Conservation (phyloP, 2,113 vertebrate species). For the Upupa epops region DNA sequence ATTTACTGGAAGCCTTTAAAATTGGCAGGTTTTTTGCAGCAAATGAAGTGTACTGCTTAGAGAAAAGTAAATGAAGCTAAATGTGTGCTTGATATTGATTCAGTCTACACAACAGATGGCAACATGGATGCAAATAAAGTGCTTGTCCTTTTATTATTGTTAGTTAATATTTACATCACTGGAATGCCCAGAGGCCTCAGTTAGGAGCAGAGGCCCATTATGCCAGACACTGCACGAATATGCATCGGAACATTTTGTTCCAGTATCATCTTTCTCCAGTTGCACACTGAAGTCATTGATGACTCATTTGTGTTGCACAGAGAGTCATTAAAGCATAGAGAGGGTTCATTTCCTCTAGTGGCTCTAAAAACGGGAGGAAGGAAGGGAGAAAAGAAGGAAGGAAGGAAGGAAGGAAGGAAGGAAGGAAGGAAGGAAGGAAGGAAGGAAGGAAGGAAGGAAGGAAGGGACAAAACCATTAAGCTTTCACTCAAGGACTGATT, state of each 20-base stretch:
- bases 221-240: conserved; percentile 18
- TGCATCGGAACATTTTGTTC: not conserved
- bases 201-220: conserved; percentile 19
- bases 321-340: conserved; percentile 16
- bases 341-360: conserved; percentile 38
- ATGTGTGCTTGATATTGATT: conserved; percentile 12
- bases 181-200: conserved; percentile 12
- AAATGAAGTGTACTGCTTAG: conserved; percentile 17
- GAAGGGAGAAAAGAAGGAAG: not conserved
- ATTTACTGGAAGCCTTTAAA: not conserved
- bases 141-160: conserved; percentile 42
- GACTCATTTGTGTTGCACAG: conserved; percentile 46
- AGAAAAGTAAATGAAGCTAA: conserved; percentile 32
- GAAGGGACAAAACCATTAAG: no score
- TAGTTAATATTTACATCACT: conserved; percentile 65
- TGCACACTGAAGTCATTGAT: conserved; percentile 42
- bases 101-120: conserved; percentile 45
- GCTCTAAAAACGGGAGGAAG: not conserved
- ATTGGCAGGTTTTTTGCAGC: not conserved
- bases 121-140: conserved; percentile 57
- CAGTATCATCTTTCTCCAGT: conserved; percentile 6
- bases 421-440: no score
- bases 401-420: not conserved
- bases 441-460: not conserved
- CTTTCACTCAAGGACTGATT: not conserved